phyloP scores from a whole-genome alignment of 1,140 invertebrate genomes.

The Tetragonula clypearis region DNA sequence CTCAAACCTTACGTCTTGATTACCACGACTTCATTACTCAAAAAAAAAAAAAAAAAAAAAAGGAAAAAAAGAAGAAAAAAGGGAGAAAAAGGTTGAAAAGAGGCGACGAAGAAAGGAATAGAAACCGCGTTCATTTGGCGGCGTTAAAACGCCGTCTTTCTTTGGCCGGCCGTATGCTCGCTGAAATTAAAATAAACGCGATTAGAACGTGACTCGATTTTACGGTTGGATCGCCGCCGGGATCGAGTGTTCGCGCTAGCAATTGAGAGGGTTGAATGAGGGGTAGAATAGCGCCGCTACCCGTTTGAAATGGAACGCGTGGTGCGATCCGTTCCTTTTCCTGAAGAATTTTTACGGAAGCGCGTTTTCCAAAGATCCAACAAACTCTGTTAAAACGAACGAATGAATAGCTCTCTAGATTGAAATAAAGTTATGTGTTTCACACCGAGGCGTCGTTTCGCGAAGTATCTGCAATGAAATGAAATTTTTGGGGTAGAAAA shows the following conservation, averaged over 20 bases:
- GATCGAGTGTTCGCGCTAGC: constrained; percentile 7
- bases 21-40: constrained; percentile 48
- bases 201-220: constrained; percentile 53
- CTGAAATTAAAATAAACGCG: constrained; percentile 49
- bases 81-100: background rate
- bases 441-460: no score
- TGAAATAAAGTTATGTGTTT: constrained; percentile 3
- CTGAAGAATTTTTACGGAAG: constrained; percentile 14
- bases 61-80: background rate
- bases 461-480: background rate
- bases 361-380: background rate
- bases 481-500: background rate
- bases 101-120: background rate
- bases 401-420: background rate
- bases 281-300: background rate
- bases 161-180: background rate
- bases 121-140: constrained; percentile 13
- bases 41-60: background rate
- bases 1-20: constrained; percentile 46
- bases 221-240: constrained; percentile 10
- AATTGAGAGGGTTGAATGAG: constrained; percentile 31
- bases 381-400: background rate
- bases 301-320: constrained; percentile 3
- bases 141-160: constrained; percentile 10
- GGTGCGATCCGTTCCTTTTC: background rate